These are phyloP conservation scores for Cheilosia variabilis DNA, from an alignment of 2,888 invertebrate species.

Conservation along the genomic window DNA sequence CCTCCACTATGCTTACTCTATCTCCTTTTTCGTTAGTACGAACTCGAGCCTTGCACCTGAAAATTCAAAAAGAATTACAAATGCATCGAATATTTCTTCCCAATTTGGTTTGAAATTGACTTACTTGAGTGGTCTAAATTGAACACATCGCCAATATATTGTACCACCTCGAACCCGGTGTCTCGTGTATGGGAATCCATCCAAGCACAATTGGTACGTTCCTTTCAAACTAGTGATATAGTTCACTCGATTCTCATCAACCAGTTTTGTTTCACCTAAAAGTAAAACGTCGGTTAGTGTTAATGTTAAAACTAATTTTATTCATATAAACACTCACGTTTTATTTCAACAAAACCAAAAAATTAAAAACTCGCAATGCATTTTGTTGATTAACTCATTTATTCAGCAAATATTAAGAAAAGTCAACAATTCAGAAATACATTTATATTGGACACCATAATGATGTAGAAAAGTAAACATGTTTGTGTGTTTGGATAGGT, in stretches of 20 bases:
- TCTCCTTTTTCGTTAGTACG: conserved; percentile 79
- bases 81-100: not conserved
- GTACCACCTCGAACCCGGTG: conserved; percentile 80
- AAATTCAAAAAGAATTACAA: not conserved
- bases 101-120: conserved; percentile 27
- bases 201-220: conserved; percentile 79
- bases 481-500: too few species aligned
- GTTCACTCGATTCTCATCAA: conserved; percentile 78
- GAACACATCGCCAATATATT: conserved; percentile 82
- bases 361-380: not conserved
- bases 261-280: conserved; percentile 56
- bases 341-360: too few species aligned
- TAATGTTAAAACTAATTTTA: too few species aligned
- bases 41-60: conserved; percentile 79
- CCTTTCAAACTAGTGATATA: conserved; percentile 80
- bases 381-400: not conserved
- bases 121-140: conserved; percentile 80
- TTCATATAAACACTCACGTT: too few species aligned
- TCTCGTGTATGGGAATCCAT: conserved; percentile 80
- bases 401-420: not conserved
- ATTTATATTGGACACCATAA: too few species aligned
- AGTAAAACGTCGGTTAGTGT: not conserved
- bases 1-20: conserved; percentile 79
- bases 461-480: too few species aligned
- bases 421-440: too few species aligned